phyloP scores from a whole-genome alignment of 2,797 vertebrate genomes.

The Corythornis leucogaster region DNA sequence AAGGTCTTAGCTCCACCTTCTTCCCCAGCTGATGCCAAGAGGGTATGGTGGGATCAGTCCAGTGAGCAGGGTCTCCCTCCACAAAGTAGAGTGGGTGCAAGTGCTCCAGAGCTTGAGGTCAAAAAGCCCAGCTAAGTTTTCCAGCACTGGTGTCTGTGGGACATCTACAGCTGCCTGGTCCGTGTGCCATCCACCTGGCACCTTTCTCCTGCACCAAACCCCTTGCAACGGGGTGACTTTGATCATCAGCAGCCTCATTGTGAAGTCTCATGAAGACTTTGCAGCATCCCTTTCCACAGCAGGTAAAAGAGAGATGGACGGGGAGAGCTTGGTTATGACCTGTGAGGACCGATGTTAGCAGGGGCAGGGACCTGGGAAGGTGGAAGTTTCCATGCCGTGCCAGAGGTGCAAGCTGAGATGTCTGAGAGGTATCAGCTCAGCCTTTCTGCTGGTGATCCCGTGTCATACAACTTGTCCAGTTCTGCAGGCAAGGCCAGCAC shows the following conservation, averaged over 20 bases:
- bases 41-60: too few species aligned
- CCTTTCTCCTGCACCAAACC: not conserved
- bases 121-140: not conserved
- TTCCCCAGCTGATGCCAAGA: not conserved
- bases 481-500: not conserved
- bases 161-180: not conserved
- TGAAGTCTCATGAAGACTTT: not conserved
- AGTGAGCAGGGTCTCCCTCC: not conserved
- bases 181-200: not conserved
- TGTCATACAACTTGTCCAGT: not conserved
- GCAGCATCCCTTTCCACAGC: not conserved
- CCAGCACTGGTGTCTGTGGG: not conserved
- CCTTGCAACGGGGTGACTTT: not conserved
- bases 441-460: not conserved
- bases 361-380: not conserved
- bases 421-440: not conserved
- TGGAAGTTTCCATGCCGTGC: not conserved
- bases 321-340: not conserved
- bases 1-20: not conserved
- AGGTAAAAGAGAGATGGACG: not conserved
- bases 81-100: not conserved
- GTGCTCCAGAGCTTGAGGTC: not conserved
- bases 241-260: not conserved
- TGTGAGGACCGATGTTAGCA: not conserved
- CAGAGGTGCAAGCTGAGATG: not conserved